phyloP scores from a whole-genome alignment of 64 coral and sea anemone genomes.

The Actinia tenebrosa region DNA sequence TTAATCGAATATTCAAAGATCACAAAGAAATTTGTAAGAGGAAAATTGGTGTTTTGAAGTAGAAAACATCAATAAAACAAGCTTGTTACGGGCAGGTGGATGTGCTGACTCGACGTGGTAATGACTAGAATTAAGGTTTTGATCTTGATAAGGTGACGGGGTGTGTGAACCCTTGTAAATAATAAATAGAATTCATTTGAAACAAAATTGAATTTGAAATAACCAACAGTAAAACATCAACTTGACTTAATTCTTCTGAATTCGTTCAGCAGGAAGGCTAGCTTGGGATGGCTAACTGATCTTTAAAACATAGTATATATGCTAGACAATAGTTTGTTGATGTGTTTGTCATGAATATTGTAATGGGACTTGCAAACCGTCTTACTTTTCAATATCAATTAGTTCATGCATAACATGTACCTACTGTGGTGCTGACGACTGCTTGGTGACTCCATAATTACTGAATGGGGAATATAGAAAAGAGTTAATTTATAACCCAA shows the following conservation, averaged over 20 bases:
- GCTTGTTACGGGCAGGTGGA: not conserved
- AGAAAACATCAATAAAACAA: not conserved
- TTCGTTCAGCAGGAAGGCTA: too few species aligned
- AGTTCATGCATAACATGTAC: too few species aligned
- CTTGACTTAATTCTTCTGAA: not conserved
- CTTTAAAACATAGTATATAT: too few species aligned
- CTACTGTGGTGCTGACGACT: too few species aligned
- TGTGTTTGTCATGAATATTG: too few species aligned
- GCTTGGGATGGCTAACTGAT: too few species aligned
- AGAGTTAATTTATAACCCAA: too few species aligned
- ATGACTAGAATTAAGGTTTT: not conserved
- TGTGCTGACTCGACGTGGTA: not conserved
- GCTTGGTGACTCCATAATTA: too few species aligned
- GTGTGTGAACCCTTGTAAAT: not conserved
- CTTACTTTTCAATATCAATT: too few species aligned
- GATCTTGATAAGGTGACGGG: not conserved
- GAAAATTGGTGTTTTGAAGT: not conserved
- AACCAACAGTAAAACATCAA: not conserved
- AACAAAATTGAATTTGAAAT: not conserved
- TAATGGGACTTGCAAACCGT: too few species aligned
- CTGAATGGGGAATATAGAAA: too few species aligned
- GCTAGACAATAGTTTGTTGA: too few species aligned
- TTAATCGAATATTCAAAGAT: not conserved
- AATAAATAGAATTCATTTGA: not conserved
- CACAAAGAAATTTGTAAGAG: not conserved